Base-by-base conservation (phyloP, 2,888 invertebrate genomes). In the Pachymerium ferrugineum region DNA sequence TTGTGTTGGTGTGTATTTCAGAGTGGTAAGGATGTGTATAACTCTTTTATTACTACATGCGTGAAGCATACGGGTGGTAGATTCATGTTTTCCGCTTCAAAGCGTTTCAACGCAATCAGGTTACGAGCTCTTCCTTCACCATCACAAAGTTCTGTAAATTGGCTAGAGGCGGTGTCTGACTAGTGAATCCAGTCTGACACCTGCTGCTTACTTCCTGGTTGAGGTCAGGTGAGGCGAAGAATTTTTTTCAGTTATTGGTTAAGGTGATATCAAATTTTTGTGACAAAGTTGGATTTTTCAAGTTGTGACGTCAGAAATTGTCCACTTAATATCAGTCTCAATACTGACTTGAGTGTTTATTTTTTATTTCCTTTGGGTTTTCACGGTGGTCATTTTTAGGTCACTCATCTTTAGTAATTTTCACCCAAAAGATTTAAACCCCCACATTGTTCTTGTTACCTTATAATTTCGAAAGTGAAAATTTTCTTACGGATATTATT, bases 131-230 rank as follows among this genome's bases (percentile, higher is more conserved):
- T 62, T 62, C 62, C 62, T 28, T 62, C 62, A 62, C 28, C 5
- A 62, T 28, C 62, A 62, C 62, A 62, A 62, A 62, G 62, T 28
- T 62, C 25, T 28, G 28, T 28, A 62, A 62, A 62, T 62, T 62
- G 62, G 62, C 62, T 25, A 10, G 25, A 62, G 62, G 62, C 62
- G n/a, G 25, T 28, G 62, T 62, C 62, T 62, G 62, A 62, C 62
- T 62, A 62, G 62, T 62, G 62, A 62, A 62, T 62, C 62, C 62
- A 62, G 62, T 62, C 62, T 62, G 62, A 62, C 62, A 62, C 62
- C 62, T 62, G 47, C 47, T 5, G 62, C 25, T 62, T 28, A 62
- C 62, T 62, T 62, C 62, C 62, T 22, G 62, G 62, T 62, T 62
- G 62, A 62, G 62, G 62, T 62, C 62, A 62, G 62, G 62, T 62